phyloP scores from a whole-genome alignment of 2,113 vertebrate species.

The Myrmecophaga tridactyla region DNA sequence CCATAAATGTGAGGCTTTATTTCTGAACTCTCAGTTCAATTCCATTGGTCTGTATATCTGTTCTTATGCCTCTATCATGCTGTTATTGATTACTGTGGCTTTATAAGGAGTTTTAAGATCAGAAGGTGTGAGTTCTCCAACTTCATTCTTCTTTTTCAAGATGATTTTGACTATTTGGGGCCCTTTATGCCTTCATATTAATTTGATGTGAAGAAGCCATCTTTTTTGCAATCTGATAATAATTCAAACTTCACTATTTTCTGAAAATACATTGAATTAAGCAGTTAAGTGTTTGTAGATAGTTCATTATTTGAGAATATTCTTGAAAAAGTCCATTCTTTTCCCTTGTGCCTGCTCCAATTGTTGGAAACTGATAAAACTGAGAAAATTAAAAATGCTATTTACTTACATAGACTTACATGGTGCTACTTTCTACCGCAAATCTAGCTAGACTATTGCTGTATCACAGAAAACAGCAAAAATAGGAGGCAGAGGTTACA shows the following conservation, averaged over 20 bases:
- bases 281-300: neutral
- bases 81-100: too few species aligned
- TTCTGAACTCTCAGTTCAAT: too few species aligned
- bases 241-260: neutral
- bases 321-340: neutral
- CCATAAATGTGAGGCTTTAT: too few species aligned
- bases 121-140: too few species aligned
- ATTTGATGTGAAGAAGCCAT: neutral
- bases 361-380: neutral
- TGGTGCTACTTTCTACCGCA: neutral
- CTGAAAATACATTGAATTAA: neutral
- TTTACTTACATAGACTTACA: neutral
- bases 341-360: neutral
- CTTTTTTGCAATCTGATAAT: neutral
- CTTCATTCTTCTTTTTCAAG: too few species aligned
- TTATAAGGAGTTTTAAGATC: too few species aligned
- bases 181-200: too few species aligned
- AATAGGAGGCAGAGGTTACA: neutral
- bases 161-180: too few species aligned
- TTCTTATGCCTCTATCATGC: too few species aligned
- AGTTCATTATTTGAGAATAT: constrained; percentile 7
- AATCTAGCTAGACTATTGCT: neutral
- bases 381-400: neutral
- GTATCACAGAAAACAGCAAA: constrained; percentile 6
- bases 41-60: too few species aligned